Evolutionary conservation across 2,113 vertebrate species (phyloP).

Genomic region (Carettochelys insculpta): DNA sequence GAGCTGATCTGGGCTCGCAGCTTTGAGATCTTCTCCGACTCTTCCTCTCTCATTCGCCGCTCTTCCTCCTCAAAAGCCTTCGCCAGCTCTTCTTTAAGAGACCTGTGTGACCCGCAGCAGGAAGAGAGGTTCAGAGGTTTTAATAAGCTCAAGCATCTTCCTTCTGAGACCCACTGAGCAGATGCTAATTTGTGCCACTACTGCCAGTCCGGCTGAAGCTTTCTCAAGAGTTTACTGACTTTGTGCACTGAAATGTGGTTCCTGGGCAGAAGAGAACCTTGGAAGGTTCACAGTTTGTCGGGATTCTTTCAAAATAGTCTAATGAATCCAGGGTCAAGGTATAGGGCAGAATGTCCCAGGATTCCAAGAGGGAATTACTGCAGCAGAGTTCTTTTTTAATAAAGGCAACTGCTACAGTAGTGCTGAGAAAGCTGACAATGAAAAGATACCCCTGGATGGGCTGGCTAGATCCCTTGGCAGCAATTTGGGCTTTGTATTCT

Average conservation of each 20-base stretch:
- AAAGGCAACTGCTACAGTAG: neutral
- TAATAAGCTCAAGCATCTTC: accelerated
- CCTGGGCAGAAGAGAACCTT: neutral
- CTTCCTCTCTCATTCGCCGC: conserved; percentile 71
- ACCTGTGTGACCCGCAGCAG: conserved; percentile 60
- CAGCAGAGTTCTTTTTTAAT: neutral
- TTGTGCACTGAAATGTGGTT: neutral
- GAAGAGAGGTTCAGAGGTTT: neutral
- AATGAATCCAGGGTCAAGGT: accelerated
- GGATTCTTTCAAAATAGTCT: neutral
- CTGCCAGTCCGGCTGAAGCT: accelerated
- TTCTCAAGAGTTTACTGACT: neutral
- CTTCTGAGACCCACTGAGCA: neutral
- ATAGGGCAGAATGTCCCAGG: neutral
- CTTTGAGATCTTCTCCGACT: conserved; percentile 57
- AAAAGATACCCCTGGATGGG: neutral
- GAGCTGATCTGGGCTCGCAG: conserved; percentile 66
- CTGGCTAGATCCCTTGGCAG: neutral
- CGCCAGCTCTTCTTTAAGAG: conserved; percentile 73
- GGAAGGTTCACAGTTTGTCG: neutral
- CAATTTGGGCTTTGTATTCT: accelerated
- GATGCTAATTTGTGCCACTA: neutral
- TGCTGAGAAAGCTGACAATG: neutral
- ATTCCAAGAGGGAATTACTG: neutral
- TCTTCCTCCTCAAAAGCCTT: conserved; percentile 72